These are phyloP conservation scores for Andrena cerasifolii DNA, from an alignment of 1,140 invertebrate species.

Conservation along the genomic window DNA sequence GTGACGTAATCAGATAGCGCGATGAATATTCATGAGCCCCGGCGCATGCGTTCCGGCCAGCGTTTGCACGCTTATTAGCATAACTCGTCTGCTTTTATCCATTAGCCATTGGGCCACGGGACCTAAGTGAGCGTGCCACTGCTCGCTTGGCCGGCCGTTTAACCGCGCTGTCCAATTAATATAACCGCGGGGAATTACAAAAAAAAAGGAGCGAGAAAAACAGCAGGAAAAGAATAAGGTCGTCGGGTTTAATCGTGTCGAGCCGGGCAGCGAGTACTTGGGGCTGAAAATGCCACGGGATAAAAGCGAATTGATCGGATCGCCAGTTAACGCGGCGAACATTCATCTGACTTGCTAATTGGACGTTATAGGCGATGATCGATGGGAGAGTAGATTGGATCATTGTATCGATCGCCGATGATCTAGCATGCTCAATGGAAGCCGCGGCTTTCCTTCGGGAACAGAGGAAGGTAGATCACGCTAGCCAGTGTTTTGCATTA, in stretches of 20 bases:
- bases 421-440: too few species aligned
- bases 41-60: slow-evolving; percentile 68
- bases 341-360: too few species aligned
- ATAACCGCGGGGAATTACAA: slow-evolving; percentile 45
- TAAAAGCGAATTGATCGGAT: background rate
- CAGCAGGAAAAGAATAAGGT: slow-evolving; percentile 32
- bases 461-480: too few species aligned
- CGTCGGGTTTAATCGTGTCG: slow-evolving; percentile 41
- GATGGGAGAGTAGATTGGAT: too few species aligned
- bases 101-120: slow-evolving; percentile 67
- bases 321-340: too few species aligned
- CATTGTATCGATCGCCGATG: too few species aligned
- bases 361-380: too few species aligned
- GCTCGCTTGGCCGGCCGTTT: slow-evolving; percentile 43
- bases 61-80: slow-evolving; percentile 74
- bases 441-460: too few species aligned
- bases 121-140: slow-evolving; percentile 49
- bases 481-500: too few species aligned
- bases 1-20: slow-evolving; percentile 73
- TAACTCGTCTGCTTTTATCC: slow-evolving; percentile 76
- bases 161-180: slow-evolving; percentile 61
- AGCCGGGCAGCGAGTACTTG: background rate
- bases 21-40: slow-evolving; percentile 75
- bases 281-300: background rate
- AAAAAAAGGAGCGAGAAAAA: background rate